Base-by-base conservation (phyloP, 2,113 vertebrate species). In the Pomatorhinus ruficollis region DNA sequence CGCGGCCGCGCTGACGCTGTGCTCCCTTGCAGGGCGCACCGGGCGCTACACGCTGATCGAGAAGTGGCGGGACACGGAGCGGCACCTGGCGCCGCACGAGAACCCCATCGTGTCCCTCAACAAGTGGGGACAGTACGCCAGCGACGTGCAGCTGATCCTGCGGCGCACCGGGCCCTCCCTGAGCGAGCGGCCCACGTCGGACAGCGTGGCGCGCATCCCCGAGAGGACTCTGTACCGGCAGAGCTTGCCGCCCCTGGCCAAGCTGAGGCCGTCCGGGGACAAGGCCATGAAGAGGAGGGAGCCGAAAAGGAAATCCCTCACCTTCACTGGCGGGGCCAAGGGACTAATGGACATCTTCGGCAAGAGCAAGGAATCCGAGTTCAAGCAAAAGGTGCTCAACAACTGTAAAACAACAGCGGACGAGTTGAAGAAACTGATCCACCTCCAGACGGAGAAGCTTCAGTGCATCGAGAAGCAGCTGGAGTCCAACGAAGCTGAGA, bases 41-140 rank as follows among this genome's bases (percentile, higher is more conserved):
- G 99, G 99, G 78, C 97, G 99, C 84, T 99, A 99, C 96, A 99
- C 99, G 39, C 97, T 99, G 59, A 99, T 99, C 68, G 99, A 99
- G 95, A 99, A 99, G 97, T 99, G 99, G 99, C 98, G 99, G 75
- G 99, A 99, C 89, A 99, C 99, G 0, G 99, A 99, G 96, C 98
- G 99, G 65, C 99, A 99, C 91, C 94, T 99, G 27, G 99, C 99
- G 14, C 99, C 99, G 17, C 98, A 99, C 9, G 99, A 99, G 83
- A 99, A 99, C 79, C 99, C 99, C 8, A 98, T 99, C 65, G 98
- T 98, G 49, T 99, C 99, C 35, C 97, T 99, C 54, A 99, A 99
- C 97, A 99, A 99, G 76, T 99, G 99, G 99, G 99, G 99, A 1
- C 99, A 99, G 94, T 99, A 99, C 52, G 99, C 99, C 4, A 99